Evolutionary conservation across 2,888 invertebrate species (phyloP), one percentile per base, ranked within the genome.

Genomic region (Netelia melanura): DNA sequence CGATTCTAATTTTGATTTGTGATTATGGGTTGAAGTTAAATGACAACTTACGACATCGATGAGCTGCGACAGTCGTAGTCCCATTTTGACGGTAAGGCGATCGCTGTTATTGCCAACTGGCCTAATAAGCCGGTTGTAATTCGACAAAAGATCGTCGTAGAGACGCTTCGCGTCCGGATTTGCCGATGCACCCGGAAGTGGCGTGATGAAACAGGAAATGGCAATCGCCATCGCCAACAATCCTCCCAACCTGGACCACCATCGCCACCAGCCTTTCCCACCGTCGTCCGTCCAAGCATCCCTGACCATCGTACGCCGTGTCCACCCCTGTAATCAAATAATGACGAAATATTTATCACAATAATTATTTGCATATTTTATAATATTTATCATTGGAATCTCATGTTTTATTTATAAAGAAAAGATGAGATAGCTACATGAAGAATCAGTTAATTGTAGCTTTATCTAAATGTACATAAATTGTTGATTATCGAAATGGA

Each of bases 51-150:
- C 98, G 95, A 98, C 98, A 95, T 98, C 98, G 94, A 98, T 98
- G 93, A 98, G 96, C 95, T 98, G 98, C 93, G 98, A 98, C 90
- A 98, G 96, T 94, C 96, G 95, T 90, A 99, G 96, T 88, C 98
- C 98, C 97, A 99, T 97, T 95, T 98, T 98, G 94, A 99, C 98
- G 92, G 98, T 98, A 94, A 99, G 96, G 90, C 98, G 97, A 95
- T 98, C 98, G 89, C 98, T 97, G 95, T 98, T 98, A 95, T 98
- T 98, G 92, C 98, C 98, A 90, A 98, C 98, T 88, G 98, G 98
- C 93, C 98, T 96, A 93, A 98, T 98, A 94, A 98, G 96, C 92
- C 98, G 97, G 95, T 99, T 99, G 95, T 99, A 99, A 95, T 98
- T 98, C 91, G 97, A 97, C 92, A 99, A 96, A 90, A 99, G 96